Conservation (phyloP, 1,140 invertebrate genomes). For the Eueides isabella region DNA sequence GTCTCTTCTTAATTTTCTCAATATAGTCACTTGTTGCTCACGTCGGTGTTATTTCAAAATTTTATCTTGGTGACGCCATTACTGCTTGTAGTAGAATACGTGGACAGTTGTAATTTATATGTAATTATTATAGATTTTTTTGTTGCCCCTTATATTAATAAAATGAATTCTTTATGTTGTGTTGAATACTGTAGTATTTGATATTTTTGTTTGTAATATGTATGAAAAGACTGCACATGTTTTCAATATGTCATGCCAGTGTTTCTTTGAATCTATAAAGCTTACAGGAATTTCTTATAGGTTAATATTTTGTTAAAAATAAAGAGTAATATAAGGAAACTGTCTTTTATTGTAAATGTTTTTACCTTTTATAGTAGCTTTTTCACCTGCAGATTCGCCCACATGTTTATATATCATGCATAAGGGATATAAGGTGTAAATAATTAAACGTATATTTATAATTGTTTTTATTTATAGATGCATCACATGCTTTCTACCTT, state of each 20-base stretch:
- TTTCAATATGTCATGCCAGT: background rate
- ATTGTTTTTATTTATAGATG: background rate
- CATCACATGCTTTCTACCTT: background rate
- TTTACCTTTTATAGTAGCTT: no score
- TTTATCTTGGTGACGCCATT: background rate
- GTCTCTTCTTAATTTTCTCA: background rate
- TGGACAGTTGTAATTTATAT: background rate
- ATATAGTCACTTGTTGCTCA: background rate
- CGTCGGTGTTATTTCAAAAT: background rate
- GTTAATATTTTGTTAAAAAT: slow-evolving; percentile 12
- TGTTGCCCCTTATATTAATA: background rate
- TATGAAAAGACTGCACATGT: background rate
- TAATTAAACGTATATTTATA: background rate
- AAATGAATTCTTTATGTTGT: slow-evolving; percentile 2
- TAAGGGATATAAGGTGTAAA: background rate
- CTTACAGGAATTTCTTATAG: slow-evolving; percentile 6
- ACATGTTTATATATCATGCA: no score
- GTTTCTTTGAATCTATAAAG: background rate
- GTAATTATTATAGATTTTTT: background rate
- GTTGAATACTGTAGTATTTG: background rate
- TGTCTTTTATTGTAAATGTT: background rate
- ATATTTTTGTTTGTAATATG: background rate
- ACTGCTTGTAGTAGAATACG: background rate
- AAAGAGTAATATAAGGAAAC: background rate
- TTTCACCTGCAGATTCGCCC: no score